Percentiles rank a stretch among this genome's conserved stretches.
These are phyloP conservation scores for Batillaria attramentaria DNA, from an alignment of 1,140 invertebrate species.

Conservation along the genomic window DNA sequence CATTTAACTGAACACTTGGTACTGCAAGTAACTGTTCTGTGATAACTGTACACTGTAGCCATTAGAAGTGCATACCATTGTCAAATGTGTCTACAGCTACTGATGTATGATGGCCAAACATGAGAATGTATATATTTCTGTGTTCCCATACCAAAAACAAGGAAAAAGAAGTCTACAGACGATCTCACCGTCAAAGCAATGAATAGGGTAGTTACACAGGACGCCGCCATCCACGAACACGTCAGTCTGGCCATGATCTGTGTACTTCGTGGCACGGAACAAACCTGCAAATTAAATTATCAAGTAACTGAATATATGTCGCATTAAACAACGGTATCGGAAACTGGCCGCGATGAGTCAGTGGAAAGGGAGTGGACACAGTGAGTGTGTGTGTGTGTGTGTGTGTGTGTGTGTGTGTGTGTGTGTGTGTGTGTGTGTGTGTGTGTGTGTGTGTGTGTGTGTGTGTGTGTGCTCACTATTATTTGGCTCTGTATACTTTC, in stretches of 20 bases:
- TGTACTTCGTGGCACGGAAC: slow-evolving; percentile 41
- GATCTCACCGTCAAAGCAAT: slow-evolving; percentile 62
- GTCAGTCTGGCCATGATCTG: slow-evolving; percentile 32
- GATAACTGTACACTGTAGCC: too few species aligned
- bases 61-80: too few species aligned
- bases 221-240: slow-evolving; percentile 59
- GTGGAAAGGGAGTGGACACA: neutral
- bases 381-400: neutral
- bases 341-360: neutral
- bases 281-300: slow-evolving; percentile 35
- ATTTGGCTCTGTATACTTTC: too few species aligned
- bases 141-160: neutral
- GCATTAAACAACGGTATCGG: neutral
- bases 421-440: neutral
- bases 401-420: neutral
- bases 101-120: too few species aligned
- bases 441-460: too few species aligned
- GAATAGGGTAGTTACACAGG: slow-evolving; percentile 61
- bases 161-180: neutral
- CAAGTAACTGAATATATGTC: neutral
- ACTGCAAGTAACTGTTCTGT: too few species aligned
- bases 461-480: slow-evolving; percentile 1
- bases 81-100: too few species aligned
- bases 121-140: too few species aligned
- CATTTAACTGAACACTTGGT: too few species aligned